Percentiles rank a stretch among this genome's conserved stretches.
phyloP scores from a whole-genome alignment of 1,140 invertebrate species.

The Thalassaphorura encarpata region DNA sequence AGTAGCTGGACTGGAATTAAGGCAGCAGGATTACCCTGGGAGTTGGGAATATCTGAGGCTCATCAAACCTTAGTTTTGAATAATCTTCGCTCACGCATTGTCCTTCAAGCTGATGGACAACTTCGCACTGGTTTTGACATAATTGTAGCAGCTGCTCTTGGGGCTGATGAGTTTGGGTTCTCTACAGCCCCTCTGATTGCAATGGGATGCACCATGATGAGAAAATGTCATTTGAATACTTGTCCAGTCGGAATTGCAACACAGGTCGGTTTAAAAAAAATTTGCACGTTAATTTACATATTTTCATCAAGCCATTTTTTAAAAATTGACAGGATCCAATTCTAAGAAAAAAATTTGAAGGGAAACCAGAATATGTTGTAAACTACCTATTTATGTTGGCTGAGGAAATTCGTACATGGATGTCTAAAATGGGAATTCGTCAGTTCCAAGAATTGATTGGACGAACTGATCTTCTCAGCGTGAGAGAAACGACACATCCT shows the following conservation, averaged over 20 bases:
- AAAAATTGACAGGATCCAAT: conserved; percentile 76
- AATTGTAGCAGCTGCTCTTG: conserved; percentile 86
- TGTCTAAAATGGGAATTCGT: conserved; percentile 82
- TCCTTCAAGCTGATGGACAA: conserved; percentile 91
- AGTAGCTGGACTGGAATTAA: conserved; percentile 53
- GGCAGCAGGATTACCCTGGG: conserved; percentile 93
- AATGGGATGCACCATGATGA: conserved; percentile 98
- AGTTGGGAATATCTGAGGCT: conserved; percentile 92
- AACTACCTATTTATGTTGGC: conserved; percentile 97
- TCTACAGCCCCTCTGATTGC: conserved; percentile 96
- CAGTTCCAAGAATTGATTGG: conserved; percentile 90
- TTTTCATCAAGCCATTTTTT: conserved; percentile 33
- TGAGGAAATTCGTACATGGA: conserved; percentile 80
- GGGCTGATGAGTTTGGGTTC: conserved; percentile 98
- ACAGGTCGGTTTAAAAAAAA: conserved; percentile 34
- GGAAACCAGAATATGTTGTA: conserved; percentile 93
- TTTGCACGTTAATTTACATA: conserved; percentile 14
- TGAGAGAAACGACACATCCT: conserved; percentile 46
- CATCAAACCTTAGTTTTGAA: conserved; percentile 92
- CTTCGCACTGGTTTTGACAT: conserved; percentile 92
- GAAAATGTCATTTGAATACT: conserved; percentile 98
- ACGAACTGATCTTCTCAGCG: conserved; percentile 76
- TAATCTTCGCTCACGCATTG: conserved; percentile 84
- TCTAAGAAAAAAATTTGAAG: conserved; percentile 90
- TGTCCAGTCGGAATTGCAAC: conserved; percentile 98